A percentile compares a stretch with the other conserved stretches of the same genome.
phyloP scores from a whole-genome alignment of 2,113 vertebrate genomes.

The Hypanus sabinus region DNA sequence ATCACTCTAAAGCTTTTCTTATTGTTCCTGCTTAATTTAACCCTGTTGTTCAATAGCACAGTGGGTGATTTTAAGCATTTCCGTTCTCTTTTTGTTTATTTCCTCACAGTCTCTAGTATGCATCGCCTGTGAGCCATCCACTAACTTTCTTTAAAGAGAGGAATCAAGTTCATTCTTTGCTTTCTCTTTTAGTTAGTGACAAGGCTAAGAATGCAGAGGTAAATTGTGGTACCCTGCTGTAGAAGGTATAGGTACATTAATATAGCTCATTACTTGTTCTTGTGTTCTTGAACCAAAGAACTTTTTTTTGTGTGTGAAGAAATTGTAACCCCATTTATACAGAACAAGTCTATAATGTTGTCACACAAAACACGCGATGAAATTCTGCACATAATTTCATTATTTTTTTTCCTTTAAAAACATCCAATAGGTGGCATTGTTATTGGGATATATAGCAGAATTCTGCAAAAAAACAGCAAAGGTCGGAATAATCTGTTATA shows the following conservation, averaged over 20 bases:
- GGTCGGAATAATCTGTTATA: not conserved
- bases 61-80: conserved; percentile 30
- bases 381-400: not conserved
- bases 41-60: conserved; percentile 16
- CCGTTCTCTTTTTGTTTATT: conserved; percentile 26
- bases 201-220: not conserved
- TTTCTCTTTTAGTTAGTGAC: not conserved
- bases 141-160: not conserved
- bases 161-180: conserved; percentile 4
- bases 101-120: not conserved
- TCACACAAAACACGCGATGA: not conserved
- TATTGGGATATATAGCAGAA: not conserved
- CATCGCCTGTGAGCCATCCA: not conserved
- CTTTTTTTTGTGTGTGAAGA: not conserved
- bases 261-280: not conserved
- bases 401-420: not conserved
- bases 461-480: not conserved
- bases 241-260: not conserved
- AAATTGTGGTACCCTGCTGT: not conserved
- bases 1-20: conserved; percentile 24
- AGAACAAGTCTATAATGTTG: not conserved
- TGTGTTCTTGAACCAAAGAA: not conserved
- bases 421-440: conserved; percentile 16
- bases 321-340: not conserved
- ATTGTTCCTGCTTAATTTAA: conserved; percentile 16